Evolutionary conservation across 2,797 vertebrate species (phyloP).

Genomic region (Psittacula echo): DNA sequence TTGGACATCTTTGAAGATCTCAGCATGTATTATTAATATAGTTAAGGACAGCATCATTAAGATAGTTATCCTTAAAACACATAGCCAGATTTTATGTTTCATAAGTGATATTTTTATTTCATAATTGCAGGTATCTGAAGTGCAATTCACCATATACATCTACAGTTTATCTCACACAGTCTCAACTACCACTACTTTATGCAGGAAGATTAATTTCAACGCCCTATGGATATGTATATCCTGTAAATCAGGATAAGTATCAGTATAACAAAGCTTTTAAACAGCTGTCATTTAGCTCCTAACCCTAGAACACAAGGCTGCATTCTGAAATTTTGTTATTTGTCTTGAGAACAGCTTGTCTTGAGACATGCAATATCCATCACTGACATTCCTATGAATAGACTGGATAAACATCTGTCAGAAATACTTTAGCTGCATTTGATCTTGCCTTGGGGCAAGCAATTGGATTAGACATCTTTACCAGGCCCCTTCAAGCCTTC

Average conservation of each 20-base stretch:
- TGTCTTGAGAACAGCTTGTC: background rate
- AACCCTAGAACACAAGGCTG: background rate
- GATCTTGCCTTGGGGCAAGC: background rate
- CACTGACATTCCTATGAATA: constrained; percentile 3
- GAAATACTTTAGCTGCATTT: background rate
- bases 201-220: background rate
- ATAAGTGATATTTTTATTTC: background rate
- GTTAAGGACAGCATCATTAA: background rate
- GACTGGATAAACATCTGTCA: constrained; percentile 35
- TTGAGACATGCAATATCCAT: background rate
- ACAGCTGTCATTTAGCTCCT: background rate
- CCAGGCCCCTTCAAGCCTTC: background rate
- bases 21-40: background rate
- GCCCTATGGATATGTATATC: background rate
- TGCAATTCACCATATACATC: background rate
- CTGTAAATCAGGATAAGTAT: background rate
- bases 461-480: background rate
- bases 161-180: background rate
- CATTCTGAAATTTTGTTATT: background rate
- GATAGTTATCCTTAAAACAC: background rate
- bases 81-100: background rate
- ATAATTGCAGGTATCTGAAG: background rate
- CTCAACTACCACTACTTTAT: background rate
- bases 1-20: background rate
- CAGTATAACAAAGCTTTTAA: background rate